Percentiles rank a stretch among this genome's conserved stretches.
These are phyloP conservation scores for Poicephalus gulielmi DNA, from an alignment of 2,113 vertebrate genomes.

Conservation along the genomic window DNA sequence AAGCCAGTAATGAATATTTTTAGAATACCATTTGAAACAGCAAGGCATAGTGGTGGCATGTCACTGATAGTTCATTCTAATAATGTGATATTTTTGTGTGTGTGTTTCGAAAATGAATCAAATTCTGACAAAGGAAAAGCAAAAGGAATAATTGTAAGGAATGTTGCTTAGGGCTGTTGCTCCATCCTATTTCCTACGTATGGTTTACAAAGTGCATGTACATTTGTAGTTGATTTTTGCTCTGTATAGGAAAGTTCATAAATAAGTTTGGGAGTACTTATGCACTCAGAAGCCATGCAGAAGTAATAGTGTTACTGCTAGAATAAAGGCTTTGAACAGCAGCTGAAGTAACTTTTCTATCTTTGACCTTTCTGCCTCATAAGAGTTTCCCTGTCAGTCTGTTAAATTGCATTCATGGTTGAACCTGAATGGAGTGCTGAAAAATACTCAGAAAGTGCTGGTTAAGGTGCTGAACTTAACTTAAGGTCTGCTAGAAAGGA, in stretches of 20 bases:
- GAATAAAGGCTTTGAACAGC: background rate
- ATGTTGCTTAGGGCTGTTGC: background rate
- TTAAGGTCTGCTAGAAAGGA: background rate
- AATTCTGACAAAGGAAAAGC: background rate
- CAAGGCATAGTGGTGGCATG: background rate
- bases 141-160: background rate
- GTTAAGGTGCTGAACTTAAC: background rate
- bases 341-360: background rate
- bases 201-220: background rate
- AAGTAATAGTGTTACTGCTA: background rate
- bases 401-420: background rate
- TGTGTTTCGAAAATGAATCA: background rate
- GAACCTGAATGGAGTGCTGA: background rate
- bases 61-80: background rate
- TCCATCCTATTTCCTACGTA: background rate
- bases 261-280: background rate
- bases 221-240: background rate
- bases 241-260: background rate
- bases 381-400: background rate
- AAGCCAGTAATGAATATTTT: background rate
- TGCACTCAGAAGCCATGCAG: background rate
- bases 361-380: background rate
- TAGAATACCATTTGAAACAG: background rate
- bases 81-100: background rate
- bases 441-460: background rate